Evolutionary conservation across 2,797 vertebrate genomes (phyloP).

Genomic region (Artibeus lituratus): DNA sequence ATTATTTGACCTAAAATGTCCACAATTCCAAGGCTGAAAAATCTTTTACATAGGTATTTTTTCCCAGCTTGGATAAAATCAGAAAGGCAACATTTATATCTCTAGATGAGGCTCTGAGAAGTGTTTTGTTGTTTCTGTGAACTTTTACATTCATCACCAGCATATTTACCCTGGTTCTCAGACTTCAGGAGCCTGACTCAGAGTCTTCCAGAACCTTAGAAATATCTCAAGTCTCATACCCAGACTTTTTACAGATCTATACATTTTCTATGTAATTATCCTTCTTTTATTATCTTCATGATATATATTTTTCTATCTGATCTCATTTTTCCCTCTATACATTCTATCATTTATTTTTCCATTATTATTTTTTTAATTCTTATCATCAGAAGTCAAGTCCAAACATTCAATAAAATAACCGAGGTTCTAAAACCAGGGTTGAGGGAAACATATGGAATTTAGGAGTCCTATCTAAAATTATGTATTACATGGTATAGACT

Average conservation of each 20-base stretch:
- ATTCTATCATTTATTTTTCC: neutral
- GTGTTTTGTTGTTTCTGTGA: neutral
- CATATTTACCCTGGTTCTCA: neutral
- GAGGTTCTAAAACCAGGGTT: neutral
- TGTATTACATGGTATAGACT: too few relatives aligned
- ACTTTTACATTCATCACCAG: neutral
- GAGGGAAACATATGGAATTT: neutral
- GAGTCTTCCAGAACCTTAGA: neutral
- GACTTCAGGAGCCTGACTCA: neutral
- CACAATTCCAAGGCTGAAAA: neutral
- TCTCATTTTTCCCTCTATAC: neutral
- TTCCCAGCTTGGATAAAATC: neutral
- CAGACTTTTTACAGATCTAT: neutral
- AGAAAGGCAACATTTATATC: accelerated
- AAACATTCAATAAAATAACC: neutral
- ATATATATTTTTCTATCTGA: neutral
- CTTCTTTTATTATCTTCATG: neutral
- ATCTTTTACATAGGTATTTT: neutral
- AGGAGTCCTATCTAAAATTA: neutral
- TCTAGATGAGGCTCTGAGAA: neutral
- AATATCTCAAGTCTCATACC: neutral
- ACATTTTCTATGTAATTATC: too few relatives aligned
- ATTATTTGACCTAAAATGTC: neutral
- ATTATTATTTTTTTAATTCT: neutral
- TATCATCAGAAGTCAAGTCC: neutral